Evolutionary conservation across 2,797 vertebrate genomes (phyloP).

Genomic region (Eupleurogrammus muticus): DNA sequence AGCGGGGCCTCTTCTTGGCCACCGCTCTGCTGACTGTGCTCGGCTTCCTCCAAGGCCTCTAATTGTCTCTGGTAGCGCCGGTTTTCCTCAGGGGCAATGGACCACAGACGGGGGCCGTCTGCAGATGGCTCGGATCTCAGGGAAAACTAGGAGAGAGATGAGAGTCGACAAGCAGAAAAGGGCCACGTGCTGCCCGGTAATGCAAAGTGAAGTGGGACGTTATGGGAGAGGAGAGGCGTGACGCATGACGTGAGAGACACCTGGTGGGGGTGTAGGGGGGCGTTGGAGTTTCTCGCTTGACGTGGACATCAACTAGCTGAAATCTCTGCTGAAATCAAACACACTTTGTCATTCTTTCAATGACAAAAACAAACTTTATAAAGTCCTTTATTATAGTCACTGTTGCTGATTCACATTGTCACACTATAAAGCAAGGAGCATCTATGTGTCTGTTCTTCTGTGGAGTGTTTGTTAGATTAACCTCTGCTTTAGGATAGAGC

Average conservation of each 20-base stretch:
- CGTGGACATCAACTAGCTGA: conserved; percentile 82
- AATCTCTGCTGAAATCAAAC: conserved; percentile 68
- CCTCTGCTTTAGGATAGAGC: too few relatives aligned
- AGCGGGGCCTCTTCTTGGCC: conserved; percentile 33
- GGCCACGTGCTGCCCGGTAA: conserved; percentile 88
- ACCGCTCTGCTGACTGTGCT: conserved; percentile 32
- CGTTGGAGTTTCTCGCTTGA: conserved; percentile 72
- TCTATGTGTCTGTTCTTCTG: too few relatives aligned
- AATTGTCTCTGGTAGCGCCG: conserved; percentile 73
- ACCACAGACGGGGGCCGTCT: conserved; percentile 85
- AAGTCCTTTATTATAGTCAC: too few relatives aligned
- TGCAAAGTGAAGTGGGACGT: conserved; percentile 78
- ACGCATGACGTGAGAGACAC: conserved; percentile 42
- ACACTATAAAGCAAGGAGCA: too few relatives aligned
- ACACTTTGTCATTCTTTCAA: not conserved
- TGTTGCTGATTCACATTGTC: too few relatives aligned
- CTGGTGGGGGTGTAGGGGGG: not conserved
- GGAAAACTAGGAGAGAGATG: conserved; percentile 86
- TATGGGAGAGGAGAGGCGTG: conserved; percentile 40
- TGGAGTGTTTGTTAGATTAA: too few relatives aligned
- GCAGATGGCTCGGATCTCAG: conserved; percentile 81
- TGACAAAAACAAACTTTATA: not conserved
- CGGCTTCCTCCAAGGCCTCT: conserved; percentile 21
- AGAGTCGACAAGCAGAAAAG: conserved; percentile 87
- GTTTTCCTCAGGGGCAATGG: conserved; percentile 88